Evolutionary conservation across 2,888 invertebrate species (phyloP).

Genomic region (Thumatha senex): DNA sequence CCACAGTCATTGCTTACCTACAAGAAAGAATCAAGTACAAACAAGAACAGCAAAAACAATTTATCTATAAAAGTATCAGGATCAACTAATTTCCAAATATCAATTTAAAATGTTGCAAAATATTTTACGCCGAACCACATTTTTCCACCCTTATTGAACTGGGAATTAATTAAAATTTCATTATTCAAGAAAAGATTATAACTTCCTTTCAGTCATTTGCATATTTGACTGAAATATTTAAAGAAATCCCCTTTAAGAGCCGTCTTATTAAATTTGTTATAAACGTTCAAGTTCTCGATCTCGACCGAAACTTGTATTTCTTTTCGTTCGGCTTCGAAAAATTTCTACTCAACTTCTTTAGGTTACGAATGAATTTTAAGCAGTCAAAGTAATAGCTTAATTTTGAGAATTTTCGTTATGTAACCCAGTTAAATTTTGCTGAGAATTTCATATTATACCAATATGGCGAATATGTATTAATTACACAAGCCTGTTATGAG

Average conservation of each 20-base stretch:
- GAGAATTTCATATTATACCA: conserved; percentile 5
- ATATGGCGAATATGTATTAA: too few species aligned
- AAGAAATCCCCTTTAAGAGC: conserved; percentile 62
- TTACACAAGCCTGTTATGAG: too few species aligned
- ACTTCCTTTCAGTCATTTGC: conserved; percentile 69
- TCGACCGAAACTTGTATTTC: conserved; percentile 55
- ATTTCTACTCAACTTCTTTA: conserved; percentile 48
- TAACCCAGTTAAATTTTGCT: conserved; percentile 21
- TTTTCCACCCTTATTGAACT: conserved; percentile 51
- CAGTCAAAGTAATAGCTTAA: conserved; percentile 45
- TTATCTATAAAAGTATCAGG: conserved; percentile 14
- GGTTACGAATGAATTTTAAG: conserved; percentile 60
- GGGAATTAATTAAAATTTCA: conserved; percentile 68
- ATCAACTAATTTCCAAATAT: conserved; percentile 13
- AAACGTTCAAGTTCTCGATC: conserved; percentile 51
- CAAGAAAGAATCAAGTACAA: not conserved
- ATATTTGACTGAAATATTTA: conserved; percentile 69
- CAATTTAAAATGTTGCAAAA: conserved; percentile 35
- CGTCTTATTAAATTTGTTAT: conserved; percentile 70
- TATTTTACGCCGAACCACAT: conserved; percentile 32
- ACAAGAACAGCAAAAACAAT: conserved; percentile 11
- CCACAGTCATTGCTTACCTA: too few species aligned
- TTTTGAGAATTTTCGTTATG: conserved; percentile 45
- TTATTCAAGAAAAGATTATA: conserved; percentile 70
- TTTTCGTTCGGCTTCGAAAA: conserved; percentile 45